Base-by-base conservation (phyloP, 2,888 invertebrate species). In the Ethmia dodecea region DNA sequence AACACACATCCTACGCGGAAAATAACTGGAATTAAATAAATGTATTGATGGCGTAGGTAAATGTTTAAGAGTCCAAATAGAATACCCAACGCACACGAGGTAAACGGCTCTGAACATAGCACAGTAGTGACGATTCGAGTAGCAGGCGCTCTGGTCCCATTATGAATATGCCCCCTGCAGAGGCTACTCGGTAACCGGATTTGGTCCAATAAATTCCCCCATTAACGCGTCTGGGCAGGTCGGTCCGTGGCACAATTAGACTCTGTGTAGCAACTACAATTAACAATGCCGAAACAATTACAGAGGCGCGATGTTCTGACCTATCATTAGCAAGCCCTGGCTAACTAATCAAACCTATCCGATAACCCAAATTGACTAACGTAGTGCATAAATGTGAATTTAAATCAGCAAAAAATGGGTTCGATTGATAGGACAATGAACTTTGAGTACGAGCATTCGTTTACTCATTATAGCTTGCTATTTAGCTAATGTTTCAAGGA, bases 251-350 rank as follows among this genome's bases (percentile, higher is more conserved):
- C 30, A 28, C 35, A 71, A 70, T 72, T 63, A 64, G 57, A 59
- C 47, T 45, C 49, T 47, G 55, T 52, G 50, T 46, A 54, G 47
- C 33, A 50, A 49, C 45, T 44, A 48, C 61, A 80, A 81, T 80
- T 79, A 81, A 67, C 78, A 61, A 60, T 63, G 60, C 50, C 57
- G 45, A 62, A 77, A 63, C 74, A 81, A 80, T 83, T 77, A 79
- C 58, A 54, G 54, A 52, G 52, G 63, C 56, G 60, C 55, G 54
- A 68, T 60, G 59, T 66, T 57, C 26, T 50, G 53, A 45, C 47
- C 47, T 40, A 39, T 58, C 50, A 73, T 80, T 81, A 79, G 69
- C 72, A 52, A 42, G 57, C 45, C 43, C 45, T 54, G 42, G 68
- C 73, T 78, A 80, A 79, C 66, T 61, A 73, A 70, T 69, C 52